These are phyloP conservation scores for Hoplodrina ambigua DNA, from an alignment of 2,888 invertebrate species.

Conservation along the genomic window DNA sequence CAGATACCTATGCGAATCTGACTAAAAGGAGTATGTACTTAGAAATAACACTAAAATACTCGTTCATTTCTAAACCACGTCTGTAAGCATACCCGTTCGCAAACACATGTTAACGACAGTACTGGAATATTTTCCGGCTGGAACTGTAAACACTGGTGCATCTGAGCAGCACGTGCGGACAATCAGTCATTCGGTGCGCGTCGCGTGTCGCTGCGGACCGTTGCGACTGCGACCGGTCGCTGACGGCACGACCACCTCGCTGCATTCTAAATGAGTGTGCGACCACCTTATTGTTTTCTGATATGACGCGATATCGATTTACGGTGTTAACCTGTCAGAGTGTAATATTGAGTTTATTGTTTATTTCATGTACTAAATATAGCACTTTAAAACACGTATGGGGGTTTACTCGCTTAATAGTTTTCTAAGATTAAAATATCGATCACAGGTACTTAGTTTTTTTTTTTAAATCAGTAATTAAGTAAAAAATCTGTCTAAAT, in stretches of 20 bases:
- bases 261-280: conserved; percentile 67
- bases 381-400: neutral
- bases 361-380: neutral
- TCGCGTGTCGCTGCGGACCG: conserved; percentile 58
- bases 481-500: neutral
- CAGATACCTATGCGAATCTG: neutral
- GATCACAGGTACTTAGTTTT: no score
- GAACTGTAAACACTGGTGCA: conserved; percentile 55
- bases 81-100: conserved; percentile 23
- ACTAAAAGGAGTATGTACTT: neutral
- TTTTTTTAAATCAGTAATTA: neutral
- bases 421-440: no score
- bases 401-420: no score
- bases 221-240: conserved; percentile 44
- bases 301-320: conserved; percentile 42
- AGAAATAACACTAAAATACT: conserved; percentile 7
- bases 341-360: conserved; percentile 24
- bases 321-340: conserved; percentile 17
- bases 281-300: conserved; percentile 61
- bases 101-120: conserved; percentile 45
- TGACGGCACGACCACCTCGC: conserved; percentile 46
- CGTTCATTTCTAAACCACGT: conserved; percentile 30
- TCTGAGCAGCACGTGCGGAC: conserved; percentile 69
- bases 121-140: conserved; percentile 45
- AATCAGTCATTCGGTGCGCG: conserved; percentile 75